Conservation (phyloP, 2,113 vertebrate species). For the Regulus satrapa region DNA sequence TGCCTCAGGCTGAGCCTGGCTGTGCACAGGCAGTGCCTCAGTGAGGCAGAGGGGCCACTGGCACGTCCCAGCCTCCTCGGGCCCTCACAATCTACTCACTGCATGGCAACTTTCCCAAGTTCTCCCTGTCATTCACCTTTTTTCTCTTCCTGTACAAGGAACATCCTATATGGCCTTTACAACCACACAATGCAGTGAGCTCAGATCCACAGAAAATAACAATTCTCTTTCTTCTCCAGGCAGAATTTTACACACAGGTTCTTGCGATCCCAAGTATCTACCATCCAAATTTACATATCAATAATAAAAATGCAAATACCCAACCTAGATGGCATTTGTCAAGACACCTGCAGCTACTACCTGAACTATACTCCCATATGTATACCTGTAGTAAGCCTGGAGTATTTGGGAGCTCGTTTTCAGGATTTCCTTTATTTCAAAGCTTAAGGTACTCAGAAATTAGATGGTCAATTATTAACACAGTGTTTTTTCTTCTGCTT, state of each 20-base stretch:
- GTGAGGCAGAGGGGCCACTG: not conserved
- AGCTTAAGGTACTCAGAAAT: not conserved
- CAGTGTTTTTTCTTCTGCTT: not conserved
- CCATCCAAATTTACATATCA: not conserved
- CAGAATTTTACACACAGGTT: not conserved
- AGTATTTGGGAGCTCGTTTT: not conserved
- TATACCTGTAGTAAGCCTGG: not conserved
- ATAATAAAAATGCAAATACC: not conserved
- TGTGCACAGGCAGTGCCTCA: not conserved
- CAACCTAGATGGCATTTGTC: not conserved
- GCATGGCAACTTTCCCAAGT: not conserved
- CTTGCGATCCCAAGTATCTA: not conserved
- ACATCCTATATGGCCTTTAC: not conserved
- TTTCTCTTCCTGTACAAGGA: not conserved
- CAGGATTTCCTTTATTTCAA: not conserved
- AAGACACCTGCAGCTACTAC: not conserved
- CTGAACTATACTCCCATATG: not conserved
- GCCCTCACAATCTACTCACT: not conserved
- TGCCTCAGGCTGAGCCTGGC: not conserved
- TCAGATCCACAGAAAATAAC: not conserved
- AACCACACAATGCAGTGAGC: not conserved
- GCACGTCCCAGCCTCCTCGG: not conserved
- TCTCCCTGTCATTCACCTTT: not conserved
- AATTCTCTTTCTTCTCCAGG: not conserved
- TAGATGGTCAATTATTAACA: not conserved